Percentiles rank a stretch among this genome's conserved stretches.
phyloP scores from a whole-genome alignment of 2,113 vertebrate species.

The Dicrurus megarhynchus region DNA sequence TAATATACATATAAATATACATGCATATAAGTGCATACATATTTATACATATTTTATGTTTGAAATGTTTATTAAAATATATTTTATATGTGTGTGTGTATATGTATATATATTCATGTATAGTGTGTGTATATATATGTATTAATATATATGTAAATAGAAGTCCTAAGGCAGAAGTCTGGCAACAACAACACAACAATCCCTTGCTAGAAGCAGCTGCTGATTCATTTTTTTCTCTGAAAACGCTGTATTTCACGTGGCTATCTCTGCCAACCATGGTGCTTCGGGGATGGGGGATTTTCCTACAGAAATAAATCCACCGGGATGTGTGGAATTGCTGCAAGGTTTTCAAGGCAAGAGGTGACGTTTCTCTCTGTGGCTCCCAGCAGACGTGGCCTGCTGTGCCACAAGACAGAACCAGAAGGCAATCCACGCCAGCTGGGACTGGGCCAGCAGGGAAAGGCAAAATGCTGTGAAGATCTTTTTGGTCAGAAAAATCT shows the following conservation, averaged over 20 bases:
- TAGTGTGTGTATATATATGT: not conserved
- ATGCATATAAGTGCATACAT: not conserved
- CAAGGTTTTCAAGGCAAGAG: not conserved
- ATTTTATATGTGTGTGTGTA: not conserved
- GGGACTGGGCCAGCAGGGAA: not conserved
- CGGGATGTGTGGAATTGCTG: not conserved
- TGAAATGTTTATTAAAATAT: not conserved
- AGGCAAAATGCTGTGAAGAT: not conserved
- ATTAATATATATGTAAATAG: not conserved
- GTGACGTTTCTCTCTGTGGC: not conserved
- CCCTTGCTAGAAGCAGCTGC: conserved; percentile 3
- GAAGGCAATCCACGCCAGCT: not conserved
- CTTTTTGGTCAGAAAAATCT: not conserved
- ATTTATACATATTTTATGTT: not conserved
- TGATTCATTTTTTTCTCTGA: conserved; percentile 6
- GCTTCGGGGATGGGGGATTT: conserved; percentile 36
- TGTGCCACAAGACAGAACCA: not conserved
- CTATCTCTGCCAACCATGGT: conserved; percentile 24
- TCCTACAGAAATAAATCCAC: conserved; percentile 27
- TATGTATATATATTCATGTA: not conserved
- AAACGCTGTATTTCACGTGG: conserved; percentile 7
- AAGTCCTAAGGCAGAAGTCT: not conserved
- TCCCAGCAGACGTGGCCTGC: not conserved
- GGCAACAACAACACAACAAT: not conserved
- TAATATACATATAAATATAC: not conserved